A percentile compares a stretch with the other conserved stretches of the same genome.
Conservation (phyloP, 2,113 vertebrate species). For the Phyllostomus discolor region DNA sequence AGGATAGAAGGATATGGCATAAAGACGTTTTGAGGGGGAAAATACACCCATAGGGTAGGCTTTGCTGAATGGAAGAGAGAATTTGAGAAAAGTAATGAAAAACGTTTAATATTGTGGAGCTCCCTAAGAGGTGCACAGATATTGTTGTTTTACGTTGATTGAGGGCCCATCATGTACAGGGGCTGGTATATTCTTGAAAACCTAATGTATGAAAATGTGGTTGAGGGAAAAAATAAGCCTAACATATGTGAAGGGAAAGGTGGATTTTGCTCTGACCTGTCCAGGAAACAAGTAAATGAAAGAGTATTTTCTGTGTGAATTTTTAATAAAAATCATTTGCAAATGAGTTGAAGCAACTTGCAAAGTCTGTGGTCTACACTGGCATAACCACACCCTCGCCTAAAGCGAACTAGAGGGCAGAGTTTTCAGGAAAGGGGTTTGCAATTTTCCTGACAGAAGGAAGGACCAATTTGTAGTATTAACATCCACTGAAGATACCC, state of each 20-base stretch:
- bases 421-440: neutral
- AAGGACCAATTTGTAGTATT: neutral
- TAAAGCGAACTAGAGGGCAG: neutral
- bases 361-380: neutral
- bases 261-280: neutral
- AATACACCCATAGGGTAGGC: constrained; percentile 63
- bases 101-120: constrained; percentile 68
- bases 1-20: constrained; percentile 62
- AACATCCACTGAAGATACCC: neutral
- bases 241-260: neutral
- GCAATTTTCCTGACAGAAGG: neutral
- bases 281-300: neutral
- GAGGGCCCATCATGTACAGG: neutral
- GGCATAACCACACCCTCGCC: neutral
- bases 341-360: neutral
- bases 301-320: neutral
- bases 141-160: constrained; percentile 57
- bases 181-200: constrained; percentile 31
- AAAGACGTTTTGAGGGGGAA: constrained; percentile 57
- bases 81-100: constrained; percentile 69
- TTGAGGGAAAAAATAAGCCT: neutral
- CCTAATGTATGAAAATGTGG: constrained; percentile 51
- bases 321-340: constrained; percentile 25
- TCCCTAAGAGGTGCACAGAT: constrained; percentile 61
- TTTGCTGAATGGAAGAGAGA: constrained; percentile 53